Conservation (phyloP, 2,797 vertebrate species). For the Poeciliopsis presidionis region DNA sequence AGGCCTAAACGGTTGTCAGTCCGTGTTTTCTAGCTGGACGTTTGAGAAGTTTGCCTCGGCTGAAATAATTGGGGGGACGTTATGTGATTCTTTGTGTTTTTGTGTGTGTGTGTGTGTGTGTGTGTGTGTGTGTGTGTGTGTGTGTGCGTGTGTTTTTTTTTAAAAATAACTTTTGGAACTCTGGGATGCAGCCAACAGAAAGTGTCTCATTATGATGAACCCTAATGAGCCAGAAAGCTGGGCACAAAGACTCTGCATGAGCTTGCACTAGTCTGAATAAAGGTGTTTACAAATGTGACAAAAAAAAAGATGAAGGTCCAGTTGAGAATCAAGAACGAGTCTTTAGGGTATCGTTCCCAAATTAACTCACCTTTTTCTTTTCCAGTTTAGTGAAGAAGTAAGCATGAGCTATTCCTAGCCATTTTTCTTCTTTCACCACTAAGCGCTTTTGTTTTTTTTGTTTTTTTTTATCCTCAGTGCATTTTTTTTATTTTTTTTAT, state of each 20-base stretch:
- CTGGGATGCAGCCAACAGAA: conserved; percentile 49
- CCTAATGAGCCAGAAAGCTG: conserved; percentile 62
- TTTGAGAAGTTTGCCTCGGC: conserved; percentile 54
- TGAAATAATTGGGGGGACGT: conserved; percentile 64
- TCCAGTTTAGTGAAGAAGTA: conserved; percentile 23
- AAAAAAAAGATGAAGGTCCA: conserved; percentile 23
- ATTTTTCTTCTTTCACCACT: not conserved
- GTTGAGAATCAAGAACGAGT: conserved; percentile 35
- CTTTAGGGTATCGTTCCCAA: conserved; percentile 16
- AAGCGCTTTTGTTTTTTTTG: not conserved
- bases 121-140: no score
- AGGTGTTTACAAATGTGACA: conserved; percentile 54
- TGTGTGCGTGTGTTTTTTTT: not conserved
- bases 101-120: not conserved
- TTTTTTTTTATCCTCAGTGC: not conserved
- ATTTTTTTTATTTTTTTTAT: not conserved
- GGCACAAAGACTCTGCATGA: conserved; percentile 35
- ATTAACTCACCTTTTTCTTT: conserved; percentile 25
- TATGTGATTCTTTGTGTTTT: conserved; percentile 43
- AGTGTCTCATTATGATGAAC: conserved; percentile 61
- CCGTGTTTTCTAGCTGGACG: conserved; percentile 40
- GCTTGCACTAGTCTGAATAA: conserved; percentile 18
- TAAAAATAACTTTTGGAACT: conserved; percentile 33
- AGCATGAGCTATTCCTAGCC: conserved; percentile 11
- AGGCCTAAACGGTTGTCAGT: conserved; percentile 60